Evolutionary conservation across 2,113 vertebrate genomes (phyloP).

Genomic region (Salminus brasiliensis): DNA sequence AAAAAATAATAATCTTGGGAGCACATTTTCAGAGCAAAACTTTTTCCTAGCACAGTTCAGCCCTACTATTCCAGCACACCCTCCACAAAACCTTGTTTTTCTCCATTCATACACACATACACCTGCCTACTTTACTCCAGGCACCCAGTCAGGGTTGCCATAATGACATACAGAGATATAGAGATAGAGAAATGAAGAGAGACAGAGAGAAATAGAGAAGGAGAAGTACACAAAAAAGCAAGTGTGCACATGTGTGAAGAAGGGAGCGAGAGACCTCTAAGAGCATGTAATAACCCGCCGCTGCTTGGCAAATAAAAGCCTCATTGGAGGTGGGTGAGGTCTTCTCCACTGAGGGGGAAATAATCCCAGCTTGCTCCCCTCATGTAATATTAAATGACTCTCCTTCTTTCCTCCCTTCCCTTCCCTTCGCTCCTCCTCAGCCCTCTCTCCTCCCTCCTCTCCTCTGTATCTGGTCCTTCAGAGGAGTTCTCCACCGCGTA

Average conservation of each 20-base stretch:
- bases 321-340: constrained; percentile 41
- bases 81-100: too few relatives aligned
- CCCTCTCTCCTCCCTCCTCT: neutral
- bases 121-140: neutral
- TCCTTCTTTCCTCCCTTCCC: neutral
- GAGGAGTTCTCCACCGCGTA: constrained; percentile 6
- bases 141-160: neutral
- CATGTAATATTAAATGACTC: constrained; percentile 91
- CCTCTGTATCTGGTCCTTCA: neutral
- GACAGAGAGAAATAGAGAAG: constrained; percentile 1
- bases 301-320: constrained; percentile 45
- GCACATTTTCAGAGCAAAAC: too few relatives aligned
- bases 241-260: neutral
- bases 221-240: neutral
- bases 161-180: neutral
- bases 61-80: too few relatives aligned
- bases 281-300: constrained; percentile 47
- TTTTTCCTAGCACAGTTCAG: too few relatives aligned
- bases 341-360: constrained; percentile 72
- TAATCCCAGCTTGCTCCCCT: constrained; percentile 75
- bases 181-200: neutral
- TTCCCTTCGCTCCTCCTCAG: constrained; percentile 10
- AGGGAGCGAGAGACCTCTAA: constrained; percentile 38
- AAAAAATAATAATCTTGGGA: too few relatives aligned
- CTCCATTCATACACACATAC: neutral